Conservation (phyloP, 2,113 vertebrate species). For the Petromus typicus region DNA sequence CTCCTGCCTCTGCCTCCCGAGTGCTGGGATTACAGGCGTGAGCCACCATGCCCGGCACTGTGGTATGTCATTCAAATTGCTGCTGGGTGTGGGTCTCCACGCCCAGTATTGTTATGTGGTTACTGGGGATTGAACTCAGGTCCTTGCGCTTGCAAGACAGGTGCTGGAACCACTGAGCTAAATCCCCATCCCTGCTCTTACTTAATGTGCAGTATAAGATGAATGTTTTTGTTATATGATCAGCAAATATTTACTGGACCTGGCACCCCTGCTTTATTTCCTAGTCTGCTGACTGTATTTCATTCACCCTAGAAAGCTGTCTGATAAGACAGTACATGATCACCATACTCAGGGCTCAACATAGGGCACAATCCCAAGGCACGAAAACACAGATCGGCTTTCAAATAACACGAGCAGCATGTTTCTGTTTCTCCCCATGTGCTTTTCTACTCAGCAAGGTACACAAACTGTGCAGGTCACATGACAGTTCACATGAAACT, state of each 20-base stretch:
- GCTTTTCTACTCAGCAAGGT: background rate
- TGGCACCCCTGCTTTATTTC: background rate
- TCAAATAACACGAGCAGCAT: background rate
- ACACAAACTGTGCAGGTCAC: background rate
- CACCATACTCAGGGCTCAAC: background rate
- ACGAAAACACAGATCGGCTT: constrained; percentile 41
- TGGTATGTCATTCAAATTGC: no score
- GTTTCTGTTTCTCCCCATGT: background rate
- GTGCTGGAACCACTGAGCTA: no score
- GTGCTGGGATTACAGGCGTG: no score
- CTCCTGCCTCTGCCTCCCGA: no score
- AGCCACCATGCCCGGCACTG: no score
- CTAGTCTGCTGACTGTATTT: background rate
- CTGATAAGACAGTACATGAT: background rate
- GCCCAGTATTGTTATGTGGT: no score
- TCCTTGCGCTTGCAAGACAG: no score
- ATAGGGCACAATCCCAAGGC: background rate
- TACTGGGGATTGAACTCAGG: no score
- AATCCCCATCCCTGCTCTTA: background rate
- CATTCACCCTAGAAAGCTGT: constrained; percentile 1
- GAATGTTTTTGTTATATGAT: background rate
- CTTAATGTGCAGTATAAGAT: background rate
- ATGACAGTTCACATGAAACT: background rate
- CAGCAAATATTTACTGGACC: background rate
- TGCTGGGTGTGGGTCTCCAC: no score